Percentiles rank a stretch among this genome's conserved stretches.
Conservation (phyloP, 1,140 invertebrate species). For the Zaprionus gabonicus region DNA sequence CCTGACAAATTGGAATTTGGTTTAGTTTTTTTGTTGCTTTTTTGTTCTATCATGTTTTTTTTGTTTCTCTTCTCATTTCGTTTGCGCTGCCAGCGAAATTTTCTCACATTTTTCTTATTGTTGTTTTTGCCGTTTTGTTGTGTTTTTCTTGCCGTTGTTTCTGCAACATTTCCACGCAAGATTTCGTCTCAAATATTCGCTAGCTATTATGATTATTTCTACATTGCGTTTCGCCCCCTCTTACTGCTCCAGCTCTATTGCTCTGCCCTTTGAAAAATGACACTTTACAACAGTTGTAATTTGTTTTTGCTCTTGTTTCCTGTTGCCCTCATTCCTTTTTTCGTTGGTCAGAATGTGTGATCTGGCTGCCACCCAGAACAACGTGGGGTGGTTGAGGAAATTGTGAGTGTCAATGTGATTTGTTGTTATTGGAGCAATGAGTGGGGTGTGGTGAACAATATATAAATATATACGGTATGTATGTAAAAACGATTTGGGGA, state of each 20-base stretch:
- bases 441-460: constrained; percentile 50
- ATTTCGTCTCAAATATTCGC: constrained; percentile 79
- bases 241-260: constrained; percentile 18
- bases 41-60: constrained; percentile 39
- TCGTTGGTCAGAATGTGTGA: constrained; percentile 12
- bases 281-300: constrained; percentile 83
- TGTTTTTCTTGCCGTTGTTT: constrained; percentile 64
- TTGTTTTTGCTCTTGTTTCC: constrained; percentile 54
- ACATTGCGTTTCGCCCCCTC: constrained; percentile 56
- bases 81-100: constrained; percentile 72
- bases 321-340: neutral
- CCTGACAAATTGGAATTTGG: constrained; percentile 83
- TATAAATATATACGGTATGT: neutral
- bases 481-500: constrained; percentile 11
- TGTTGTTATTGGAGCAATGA: constrained; percentile 48
- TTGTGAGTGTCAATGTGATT: constrained; percentile 70
- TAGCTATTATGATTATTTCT: constrained; percentile 79
- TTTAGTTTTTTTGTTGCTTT: constrained; percentile 66
- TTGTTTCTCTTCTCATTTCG: constrained; percentile 39
- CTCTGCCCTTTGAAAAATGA: constrained; percentile 72
- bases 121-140: constrained; percentile 46
- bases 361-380: constrained; percentile 34
- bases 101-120: constrained; percentile 75
- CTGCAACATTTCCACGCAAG: constrained; percentile 74
- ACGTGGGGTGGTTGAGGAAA: constrained; percentile 41